Evolutionary conservation across 2,888 invertebrate genomes (phyloP).

Genomic region (Eristalinus aeneus): DNA sequence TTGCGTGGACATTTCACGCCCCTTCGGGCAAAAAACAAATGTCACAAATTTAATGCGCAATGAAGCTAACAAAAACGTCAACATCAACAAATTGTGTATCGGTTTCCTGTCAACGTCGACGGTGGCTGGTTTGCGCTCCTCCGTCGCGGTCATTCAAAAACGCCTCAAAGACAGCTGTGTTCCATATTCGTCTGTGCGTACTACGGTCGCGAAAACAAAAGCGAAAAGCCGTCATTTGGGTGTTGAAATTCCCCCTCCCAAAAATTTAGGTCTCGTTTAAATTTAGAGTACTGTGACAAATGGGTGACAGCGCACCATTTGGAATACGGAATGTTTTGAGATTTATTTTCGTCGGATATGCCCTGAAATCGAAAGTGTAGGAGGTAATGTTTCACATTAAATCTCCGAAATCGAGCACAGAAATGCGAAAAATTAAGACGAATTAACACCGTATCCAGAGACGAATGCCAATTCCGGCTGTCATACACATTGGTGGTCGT

Average conservation of each 20-base stretch:
- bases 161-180: conserved; percentile 11
- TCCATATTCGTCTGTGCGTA: conserved; percentile 4
- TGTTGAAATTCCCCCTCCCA: not conserved
- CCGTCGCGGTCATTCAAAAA: conserved; percentile 15
- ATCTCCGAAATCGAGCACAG: not conserved
- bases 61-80: not conserved
- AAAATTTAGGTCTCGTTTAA: not conserved
- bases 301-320: conserved; percentile 3
- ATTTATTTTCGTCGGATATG: conserved; percentile 10
- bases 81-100: conserved; percentile 16
- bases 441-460: not conserved
- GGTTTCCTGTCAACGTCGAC: not conserved
- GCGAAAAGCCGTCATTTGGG: not conserved
- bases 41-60: conserved; percentile 13
- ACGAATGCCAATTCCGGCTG: not conserved
- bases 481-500: conserved; percentile 24
- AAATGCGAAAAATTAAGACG: not conserved
- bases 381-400: not conserved
- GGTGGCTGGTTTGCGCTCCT: not conserved
- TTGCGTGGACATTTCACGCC: not conserved
- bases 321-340: not conserved
- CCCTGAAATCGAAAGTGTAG: conserved; percentile 21
- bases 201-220: not conserved
- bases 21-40: not conserved
- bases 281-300: conserved; percentile 10